Evolutionary conservation across 1,140 invertebrate genomes (phyloP).

Genomic region (Hirudo medicinalis): DNA sequence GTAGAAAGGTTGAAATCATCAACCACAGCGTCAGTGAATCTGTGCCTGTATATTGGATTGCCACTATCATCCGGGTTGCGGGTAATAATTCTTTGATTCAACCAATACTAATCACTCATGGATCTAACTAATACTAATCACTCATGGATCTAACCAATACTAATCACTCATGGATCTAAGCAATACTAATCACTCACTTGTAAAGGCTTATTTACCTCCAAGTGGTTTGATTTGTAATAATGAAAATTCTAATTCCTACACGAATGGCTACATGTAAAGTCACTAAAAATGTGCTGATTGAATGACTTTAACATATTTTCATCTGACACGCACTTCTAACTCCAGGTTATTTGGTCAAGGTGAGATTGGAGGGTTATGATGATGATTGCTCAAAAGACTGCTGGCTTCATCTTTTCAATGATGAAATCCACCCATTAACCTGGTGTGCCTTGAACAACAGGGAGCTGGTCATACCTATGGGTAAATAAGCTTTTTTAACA

Average conservation of each 20-base stretch:
- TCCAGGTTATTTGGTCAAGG: conserved; percentile 70
- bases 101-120: too few relatives aligned
- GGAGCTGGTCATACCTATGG: conserved; percentile 78
- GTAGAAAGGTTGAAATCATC: conserved; percentile 89
- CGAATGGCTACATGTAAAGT: too few relatives aligned
- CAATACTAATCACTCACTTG: too few relatives aligned
- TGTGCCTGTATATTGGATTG: conserved; percentile 66
- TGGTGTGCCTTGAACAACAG: conserved; percentile 92
- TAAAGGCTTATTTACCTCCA: too few relatives aligned
- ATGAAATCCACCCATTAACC: conserved; percentile 82
- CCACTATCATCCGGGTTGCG: conserved; percentile 73
- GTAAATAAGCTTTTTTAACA: conserved; percentile 34
- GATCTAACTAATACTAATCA: too few relatives aligned
- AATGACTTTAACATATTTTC: too few relatives aligned
- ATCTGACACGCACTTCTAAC: conserved; percentile 19
- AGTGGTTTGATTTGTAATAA: too few relatives aligned
- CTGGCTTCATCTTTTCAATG: conserved; percentile 84
- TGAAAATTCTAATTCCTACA: too few relatives aligned
- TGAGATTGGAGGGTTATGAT: conserved; percentile 86
- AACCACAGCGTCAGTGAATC: conserved; percentile 66
- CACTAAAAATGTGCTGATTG: too few relatives aligned
- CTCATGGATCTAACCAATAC: too few relatives aligned
- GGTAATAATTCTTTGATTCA: conserved; percentile 33
- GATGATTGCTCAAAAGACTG: conserved; percentile 75
- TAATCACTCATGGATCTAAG: too few relatives aligned